phyloP scores from a whole-genome alignment of 2,113 vertebrate species.

The Dipodomys spectabilis region DNA sequence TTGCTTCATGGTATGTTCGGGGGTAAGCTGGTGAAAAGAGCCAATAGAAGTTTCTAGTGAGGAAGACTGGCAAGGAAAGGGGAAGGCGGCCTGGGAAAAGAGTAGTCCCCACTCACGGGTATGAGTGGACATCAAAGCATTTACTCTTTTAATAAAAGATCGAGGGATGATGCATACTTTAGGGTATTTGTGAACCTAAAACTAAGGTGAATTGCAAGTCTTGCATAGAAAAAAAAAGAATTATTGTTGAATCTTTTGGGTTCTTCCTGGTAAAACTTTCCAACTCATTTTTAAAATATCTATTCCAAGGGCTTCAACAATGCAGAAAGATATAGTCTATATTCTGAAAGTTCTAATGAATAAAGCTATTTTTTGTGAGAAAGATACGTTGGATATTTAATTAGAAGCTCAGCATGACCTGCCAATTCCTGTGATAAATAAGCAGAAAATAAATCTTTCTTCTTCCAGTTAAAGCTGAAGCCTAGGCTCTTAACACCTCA shows the following conservation, averaged over 20 bases:
- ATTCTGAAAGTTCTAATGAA: neutral
- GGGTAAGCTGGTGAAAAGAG: neutral
- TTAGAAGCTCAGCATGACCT: neutral
- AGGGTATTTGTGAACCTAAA: conserved; percentile 20
- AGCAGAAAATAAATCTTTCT: neutral
- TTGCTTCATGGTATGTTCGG: neutral
- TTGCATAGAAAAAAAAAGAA: neutral
- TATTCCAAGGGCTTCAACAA: neutral
- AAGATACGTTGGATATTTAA: neutral
- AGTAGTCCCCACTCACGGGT: neutral
- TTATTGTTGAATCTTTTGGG: conserved; percentile 35
- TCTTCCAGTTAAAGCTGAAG: neutral
- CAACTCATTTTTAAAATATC: neutral
- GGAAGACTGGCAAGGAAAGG: neutral
- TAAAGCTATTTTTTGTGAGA: neutral
- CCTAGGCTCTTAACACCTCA: neutral
- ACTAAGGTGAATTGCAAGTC: conserved; percentile 17
- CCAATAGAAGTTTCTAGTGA: neutral
- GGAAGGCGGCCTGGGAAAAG: neutral
- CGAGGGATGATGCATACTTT: neutral
- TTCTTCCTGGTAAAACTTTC: conserved; percentile 9
- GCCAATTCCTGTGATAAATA: neutral
- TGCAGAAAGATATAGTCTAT: neutral
- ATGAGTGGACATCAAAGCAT: conserved; percentile 27
- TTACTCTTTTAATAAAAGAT: conserved; percentile 55